Evolutionary conservation across 1,140 invertebrate species (phyloP).

Genomic region (Plodia interpunctella): DNA sequence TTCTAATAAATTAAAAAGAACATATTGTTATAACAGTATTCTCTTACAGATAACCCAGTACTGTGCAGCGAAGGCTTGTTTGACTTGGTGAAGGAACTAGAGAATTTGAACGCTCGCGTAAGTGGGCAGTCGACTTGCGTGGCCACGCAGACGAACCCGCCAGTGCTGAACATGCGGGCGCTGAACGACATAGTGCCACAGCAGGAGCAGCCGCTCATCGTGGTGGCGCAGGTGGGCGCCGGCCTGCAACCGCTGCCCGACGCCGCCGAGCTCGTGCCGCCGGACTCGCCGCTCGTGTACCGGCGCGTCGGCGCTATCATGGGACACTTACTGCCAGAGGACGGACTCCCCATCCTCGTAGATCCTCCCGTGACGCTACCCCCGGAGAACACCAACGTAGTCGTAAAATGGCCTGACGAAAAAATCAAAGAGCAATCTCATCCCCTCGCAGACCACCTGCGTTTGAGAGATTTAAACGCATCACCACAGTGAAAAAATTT

Average conservation of each 20-base stretch:
- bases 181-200: conserved; percentile 60
- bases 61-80: conserved; percentile 83
- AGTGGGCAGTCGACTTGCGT: conserved; percentile 78
- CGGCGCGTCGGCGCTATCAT: conserved; percentile 50
- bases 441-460: conserved; percentile 52
- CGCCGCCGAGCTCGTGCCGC: conserved; percentile 21
- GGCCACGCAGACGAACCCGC: conserved; percentile 69
- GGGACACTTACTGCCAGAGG: conserved; percentile 68
- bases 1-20: no score
- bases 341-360: conserved; percentile 63
- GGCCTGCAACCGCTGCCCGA: conserved; percentile 25
- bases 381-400: conserved; percentile 46
- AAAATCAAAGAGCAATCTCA: conserved; percentile 37
- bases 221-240: conserved; percentile 40
- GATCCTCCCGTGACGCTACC: conserved; percentile 66
- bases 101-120: conserved; percentile 82
- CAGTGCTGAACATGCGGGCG: conserved; percentile 57
- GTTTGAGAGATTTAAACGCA: conserved; percentile 52
- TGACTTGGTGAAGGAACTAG: conserved; percentile 81
- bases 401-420: conserved; percentile 58
- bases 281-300: conserved; percentile 43
- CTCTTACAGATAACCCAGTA: conserved; percentile 84
- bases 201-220: conserved; percentile 37
- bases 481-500: conserved; percentile 49
- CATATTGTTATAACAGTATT: neutral